Conservation (phyloP, 2,888 invertebrate species). For the Hirtodrosophila cameraria region DNA sequence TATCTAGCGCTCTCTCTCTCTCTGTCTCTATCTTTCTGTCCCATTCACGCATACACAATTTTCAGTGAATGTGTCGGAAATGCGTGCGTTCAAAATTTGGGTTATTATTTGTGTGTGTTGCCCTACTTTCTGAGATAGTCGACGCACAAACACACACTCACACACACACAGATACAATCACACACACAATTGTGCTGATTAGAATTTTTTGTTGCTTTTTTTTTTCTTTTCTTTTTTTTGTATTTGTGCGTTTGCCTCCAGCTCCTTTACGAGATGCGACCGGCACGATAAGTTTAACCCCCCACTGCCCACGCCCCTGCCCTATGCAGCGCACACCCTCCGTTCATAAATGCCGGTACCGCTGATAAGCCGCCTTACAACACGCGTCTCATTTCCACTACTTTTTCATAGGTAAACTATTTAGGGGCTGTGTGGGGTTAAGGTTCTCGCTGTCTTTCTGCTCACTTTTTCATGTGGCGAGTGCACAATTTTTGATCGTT, state of each 20-base stretch:
- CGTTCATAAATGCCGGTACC: conserved; percentile 35
- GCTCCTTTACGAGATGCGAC: conserved; percentile 59
- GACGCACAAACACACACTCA: conserved; percentile 20
- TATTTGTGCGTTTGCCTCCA: conserved; percentile 20
- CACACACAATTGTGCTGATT: conserved; percentile 54
- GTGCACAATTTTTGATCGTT: conserved; percentile 60
- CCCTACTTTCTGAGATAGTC: conserved; percentile 68
- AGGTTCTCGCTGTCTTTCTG: conserved; percentile 19
- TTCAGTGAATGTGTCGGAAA: conserved; percentile 52
- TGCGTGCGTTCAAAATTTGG: conserved; percentile 72
- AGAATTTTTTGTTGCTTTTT: conserved; percentile 32
- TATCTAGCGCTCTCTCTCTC: conserved; percentile 1
- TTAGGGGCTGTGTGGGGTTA: not conserved
- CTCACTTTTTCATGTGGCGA: conserved; percentile 50
- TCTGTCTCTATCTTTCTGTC: not conserved
- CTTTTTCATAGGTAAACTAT: conserved; percentile 29
- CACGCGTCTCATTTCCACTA: conserved; percentile 10
- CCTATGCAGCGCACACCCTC: no score
- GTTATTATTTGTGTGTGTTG: conserved; percentile 70
- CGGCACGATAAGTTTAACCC: conserved; percentile 37
- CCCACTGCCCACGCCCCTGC: not conserved
- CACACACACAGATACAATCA: conserved; percentile 7
- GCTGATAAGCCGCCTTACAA: conserved; percentile 47
- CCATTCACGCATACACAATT: conserved; percentile 18
- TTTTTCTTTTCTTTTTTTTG: not conserved